Evolutionary conservation across 2,797 vertebrate genomes (phyloP), one percentile per base, ranked within the genome.

Genomic region (Gadopsis bispinosus): DNA sequence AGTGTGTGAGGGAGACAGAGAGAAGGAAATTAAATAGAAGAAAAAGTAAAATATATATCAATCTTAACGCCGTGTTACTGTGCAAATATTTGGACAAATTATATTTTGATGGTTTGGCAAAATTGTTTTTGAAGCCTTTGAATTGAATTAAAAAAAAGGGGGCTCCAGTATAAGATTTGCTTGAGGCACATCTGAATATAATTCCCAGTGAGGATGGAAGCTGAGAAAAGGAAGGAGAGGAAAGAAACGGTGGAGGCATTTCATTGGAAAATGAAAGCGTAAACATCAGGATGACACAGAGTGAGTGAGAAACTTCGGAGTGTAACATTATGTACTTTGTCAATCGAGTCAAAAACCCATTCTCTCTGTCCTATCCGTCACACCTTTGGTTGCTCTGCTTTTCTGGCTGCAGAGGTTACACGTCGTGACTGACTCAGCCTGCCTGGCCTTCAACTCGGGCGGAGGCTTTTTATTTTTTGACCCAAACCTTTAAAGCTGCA

Each of bases 351-450:
- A 41, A 31, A 39, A 63, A 39, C 4, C 35, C 13, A 5, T 58
- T 60, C 8, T 20, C 2, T 22, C 41, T 3, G 3, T 70, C 31
- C 39, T 71, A 20, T 33, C 6, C 19, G 9, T 66, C 7, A 19
- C 3, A 5, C 9, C 26, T 63, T 33, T 59, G 19, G 9, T 26
- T 75, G 19, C 58, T 72, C 33, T 20, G 3, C 33, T 26, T 45
- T 50, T 58, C 58, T 37, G 13, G 22, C 59, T 41, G 8, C 33
- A 51, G 19, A 69, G 12, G 17, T 19, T 31, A 35, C 6, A 43
- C 13, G 45, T 47, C 31, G 16, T 14, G 54, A 77, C 31, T 78
- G 37, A 68, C 11, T 66, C 37, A 35, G 59, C 45, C 43, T 68
- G 37, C 6, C 16, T 39, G 6, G 6, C 59, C 45, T 75, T 84